Conservation (phyloP, 2,888 invertebrate species). For the Amblyjoppa proteus region DNA sequence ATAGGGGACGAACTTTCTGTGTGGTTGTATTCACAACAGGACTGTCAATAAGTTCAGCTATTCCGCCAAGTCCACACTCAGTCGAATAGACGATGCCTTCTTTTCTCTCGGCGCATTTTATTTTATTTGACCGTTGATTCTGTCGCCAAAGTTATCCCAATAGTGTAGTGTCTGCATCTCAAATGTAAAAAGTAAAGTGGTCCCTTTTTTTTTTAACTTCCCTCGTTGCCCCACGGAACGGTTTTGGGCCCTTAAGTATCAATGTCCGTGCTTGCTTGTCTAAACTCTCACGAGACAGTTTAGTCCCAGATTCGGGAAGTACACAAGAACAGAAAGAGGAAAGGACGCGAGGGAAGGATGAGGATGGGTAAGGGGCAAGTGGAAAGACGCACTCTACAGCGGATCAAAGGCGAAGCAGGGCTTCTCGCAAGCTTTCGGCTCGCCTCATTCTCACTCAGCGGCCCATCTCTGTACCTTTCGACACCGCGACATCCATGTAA, state of each 20-base stretch:
- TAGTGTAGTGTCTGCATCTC: too few relatives aligned
- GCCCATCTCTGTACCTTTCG: slow-evolving; percentile 43
- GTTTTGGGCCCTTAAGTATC: not conserved
- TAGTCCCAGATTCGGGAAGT: not conserved
- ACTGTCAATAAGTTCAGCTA: too few relatives aligned
- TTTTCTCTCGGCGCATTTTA: too few relatives aligned
- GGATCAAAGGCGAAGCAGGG: slow-evolving; percentile 63
- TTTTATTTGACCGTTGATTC: too few relatives aligned
- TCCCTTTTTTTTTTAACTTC: not conserved
- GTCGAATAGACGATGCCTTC: too few relatives aligned
- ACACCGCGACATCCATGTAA: slow-evolving; percentile 63
- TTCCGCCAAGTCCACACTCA: too few relatives aligned
- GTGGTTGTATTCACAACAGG: too few relatives aligned
- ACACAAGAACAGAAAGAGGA: slow-evolving; percentile 11
- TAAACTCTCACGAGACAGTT: slow-evolving; percentile 25
- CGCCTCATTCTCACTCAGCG: slow-evolving; percentile 36
- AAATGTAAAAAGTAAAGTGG: too few relatives aligned
- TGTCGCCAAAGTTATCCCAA: too few relatives aligned
- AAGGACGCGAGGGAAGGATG: slow-evolving; percentile 17
- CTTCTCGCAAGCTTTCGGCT: slow-evolving; percentile 58
- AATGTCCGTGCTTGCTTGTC: slow-evolving; percentile 13
- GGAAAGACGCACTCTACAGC: slow-evolving; percentile 58
- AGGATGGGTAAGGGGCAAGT: slow-evolving; percentile 41
- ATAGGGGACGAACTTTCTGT: too few relatives aligned
- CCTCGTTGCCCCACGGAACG: not conserved